Evolutionary conservation across 2,113 vertebrate genomes (phyloP).

Genomic region (Psophia crepitans): DNA sequence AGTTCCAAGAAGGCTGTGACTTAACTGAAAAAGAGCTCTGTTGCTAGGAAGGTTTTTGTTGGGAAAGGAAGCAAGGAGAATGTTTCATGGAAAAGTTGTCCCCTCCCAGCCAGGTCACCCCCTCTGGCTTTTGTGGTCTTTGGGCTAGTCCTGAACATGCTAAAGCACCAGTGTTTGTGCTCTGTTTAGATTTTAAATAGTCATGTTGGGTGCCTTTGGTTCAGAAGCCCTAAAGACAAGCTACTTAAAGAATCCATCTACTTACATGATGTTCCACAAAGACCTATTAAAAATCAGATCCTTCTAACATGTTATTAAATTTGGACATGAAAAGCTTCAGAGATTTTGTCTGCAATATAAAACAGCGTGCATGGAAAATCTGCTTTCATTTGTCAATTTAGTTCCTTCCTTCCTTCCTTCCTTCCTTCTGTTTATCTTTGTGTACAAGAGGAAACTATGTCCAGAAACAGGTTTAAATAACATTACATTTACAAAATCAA

Average conservation of each 20-base stretch:
- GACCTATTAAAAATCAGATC: not conserved
- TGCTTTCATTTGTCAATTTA: not conserved
- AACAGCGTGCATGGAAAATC: not conserved
- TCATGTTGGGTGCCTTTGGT: not conserved
- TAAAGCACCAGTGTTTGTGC: not conserved
- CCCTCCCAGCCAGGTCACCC: rapidly evolving
- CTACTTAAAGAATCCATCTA: not conserved
- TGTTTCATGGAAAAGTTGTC: not conserved
- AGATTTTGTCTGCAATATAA: not conserved
- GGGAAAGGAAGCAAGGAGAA: not conserved
- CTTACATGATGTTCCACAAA: not conserved
- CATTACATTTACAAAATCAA: not conserved
- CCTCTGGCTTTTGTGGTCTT: not conserved
- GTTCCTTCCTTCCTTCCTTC: not conserved
- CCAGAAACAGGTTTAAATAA: not conserved
- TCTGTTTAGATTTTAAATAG: not conserved
- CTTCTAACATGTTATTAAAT: not conserved
- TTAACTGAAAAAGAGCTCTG: not conserved
- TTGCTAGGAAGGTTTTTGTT: not conserved
- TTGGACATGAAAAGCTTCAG: not conserved
- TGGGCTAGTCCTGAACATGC: not conserved
- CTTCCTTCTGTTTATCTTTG: not conserved
- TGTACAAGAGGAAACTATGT: not conserved
- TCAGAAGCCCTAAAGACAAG: not conserved
- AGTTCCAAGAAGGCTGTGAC: not conserved